A percentile compares a stretch with the other conserved stretches of the same genome.
These are phyloP conservation scores for Diceros bicornis DNA, from an alignment of 2,797 vertebrate species.

Conservation along the genomic window DNA sequence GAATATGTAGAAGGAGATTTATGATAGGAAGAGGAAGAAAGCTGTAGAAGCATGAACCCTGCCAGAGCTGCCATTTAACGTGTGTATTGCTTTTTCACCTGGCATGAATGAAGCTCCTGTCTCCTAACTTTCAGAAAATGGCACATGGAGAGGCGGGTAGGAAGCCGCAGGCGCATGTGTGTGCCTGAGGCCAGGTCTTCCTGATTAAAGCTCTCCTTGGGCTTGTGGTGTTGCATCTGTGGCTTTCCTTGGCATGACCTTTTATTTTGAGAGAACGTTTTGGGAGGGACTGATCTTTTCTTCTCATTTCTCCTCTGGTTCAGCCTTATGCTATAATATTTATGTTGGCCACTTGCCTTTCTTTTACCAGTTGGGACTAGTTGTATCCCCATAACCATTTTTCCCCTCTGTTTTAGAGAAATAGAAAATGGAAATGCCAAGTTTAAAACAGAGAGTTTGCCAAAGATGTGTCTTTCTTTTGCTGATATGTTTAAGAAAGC, in stretches of 20 bases:
- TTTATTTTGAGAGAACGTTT: conserved; percentile 79
- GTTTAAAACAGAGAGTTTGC: conserved; percentile 65
- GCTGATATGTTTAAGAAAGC: conserved; percentile 61
- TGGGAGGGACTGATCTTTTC: conserved; percentile 72
- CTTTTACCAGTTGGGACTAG: conserved; percentile 69
- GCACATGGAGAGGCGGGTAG: background rate
- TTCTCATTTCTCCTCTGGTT: conserved; percentile 70
- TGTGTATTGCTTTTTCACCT: conserved; percentile 69
- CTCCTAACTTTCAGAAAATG: conserved; percentile 71
- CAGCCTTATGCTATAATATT: conserved; percentile 76
- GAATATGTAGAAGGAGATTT: conserved; percentile 56
- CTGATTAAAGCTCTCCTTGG: conserved; percentile 77
- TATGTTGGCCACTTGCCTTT: conserved; percentile 78
- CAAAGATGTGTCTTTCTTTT: conserved; percentile 67
- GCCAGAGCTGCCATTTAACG: conserved; percentile 26
- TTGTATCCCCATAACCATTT: conserved; percentile 59
- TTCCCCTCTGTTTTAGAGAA: conserved; percentile 60
- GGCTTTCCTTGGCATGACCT: conserved; percentile 76
- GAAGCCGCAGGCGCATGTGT: background rate
- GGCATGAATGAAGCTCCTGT: conserved; percentile 71
- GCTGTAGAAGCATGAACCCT: conserved; percentile 46
- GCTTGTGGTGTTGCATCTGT: conserved; percentile 66
- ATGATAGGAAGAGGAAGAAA: conserved; percentile 50
- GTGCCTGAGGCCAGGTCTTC: conserved; percentile 63
- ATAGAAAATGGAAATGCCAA: conserved; percentile 74